Percentiles rank a stretch among this genome's conserved stretches.
phyloP scores from a whole-genome alignment of 1,140 invertebrate species.

The Drosophila takahashii region DNA sequence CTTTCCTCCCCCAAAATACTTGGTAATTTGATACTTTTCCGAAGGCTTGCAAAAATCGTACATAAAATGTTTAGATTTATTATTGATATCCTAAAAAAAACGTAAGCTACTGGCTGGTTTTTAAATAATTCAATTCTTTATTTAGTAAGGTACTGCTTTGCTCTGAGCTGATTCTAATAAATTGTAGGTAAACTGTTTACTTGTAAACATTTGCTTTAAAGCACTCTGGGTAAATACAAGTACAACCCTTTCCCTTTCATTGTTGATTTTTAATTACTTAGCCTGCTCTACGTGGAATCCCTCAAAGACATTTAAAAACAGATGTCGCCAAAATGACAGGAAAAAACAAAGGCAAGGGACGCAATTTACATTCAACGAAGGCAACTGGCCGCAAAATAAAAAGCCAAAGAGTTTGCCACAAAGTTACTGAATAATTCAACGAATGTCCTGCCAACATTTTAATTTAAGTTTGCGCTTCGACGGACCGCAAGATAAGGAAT shows the following conservation, averaged over 20 bases:
- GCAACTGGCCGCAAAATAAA: constrained; percentile 42
- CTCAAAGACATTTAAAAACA: constrained; percentile 37
- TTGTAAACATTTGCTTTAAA: neutral
- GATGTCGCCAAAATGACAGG: neutral
- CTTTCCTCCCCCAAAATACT: neutral
- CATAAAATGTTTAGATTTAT: neutral
- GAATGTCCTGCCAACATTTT: constrained; percentile 80
- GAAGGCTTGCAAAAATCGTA: neutral
- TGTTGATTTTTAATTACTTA: constrained; percentile 74
- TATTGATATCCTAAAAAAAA: neutral
- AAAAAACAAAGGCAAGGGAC: constrained; percentile 1
- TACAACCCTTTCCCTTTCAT: neutral
- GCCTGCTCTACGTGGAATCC: neutral
- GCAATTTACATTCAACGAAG: constrained; percentile 53
- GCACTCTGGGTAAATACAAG: neutral
- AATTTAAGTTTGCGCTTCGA: constrained; percentile 81
- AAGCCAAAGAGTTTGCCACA: constrained; percentile 39
- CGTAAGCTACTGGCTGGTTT: neutral
- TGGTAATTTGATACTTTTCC: constrained; percentile 1
- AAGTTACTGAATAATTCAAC: constrained; percentile 80
- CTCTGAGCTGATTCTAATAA: neutral
- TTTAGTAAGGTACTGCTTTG: neutral
- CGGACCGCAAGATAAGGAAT: constrained; percentile 73
- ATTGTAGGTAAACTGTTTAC: neutral
- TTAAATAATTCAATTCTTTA: neutral